Conservation (phyloP, 1,140 invertebrate genomes). For the Orussus abietinus region DNA sequence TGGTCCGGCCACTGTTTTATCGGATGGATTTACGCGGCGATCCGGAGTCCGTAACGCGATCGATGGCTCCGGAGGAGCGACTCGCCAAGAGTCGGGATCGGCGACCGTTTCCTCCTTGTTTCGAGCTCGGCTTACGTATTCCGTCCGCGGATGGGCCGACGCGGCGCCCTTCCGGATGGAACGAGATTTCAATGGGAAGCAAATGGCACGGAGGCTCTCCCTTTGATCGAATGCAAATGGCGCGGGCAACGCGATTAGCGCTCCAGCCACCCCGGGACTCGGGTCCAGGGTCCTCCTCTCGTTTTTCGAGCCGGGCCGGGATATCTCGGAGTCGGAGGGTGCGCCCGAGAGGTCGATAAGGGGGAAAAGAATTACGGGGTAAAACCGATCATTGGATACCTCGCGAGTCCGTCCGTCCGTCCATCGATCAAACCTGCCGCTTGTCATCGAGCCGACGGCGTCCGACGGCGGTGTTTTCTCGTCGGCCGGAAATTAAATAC, state of each 20-base stretch:
- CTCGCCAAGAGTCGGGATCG: constrained; percentile 22
- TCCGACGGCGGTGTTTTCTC: constrained; percentile 13
- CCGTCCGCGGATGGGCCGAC: constrained; percentile 35
- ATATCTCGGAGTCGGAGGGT: too few species aligned
- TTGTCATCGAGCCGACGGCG: constrained; percentile 23
- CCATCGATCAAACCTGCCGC: constrained; percentile 19
- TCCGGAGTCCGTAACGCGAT: constrained; percentile 19
- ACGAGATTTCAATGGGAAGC: constrained; percentile 50
- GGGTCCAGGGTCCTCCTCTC: too few species aligned
- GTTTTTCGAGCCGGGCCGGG: not conserved
- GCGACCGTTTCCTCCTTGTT: constrained; percentile 17
- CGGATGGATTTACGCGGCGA: constrained; percentile 44
- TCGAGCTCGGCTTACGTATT: constrained; percentile 43
- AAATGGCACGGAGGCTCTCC: constrained; percentile 49
- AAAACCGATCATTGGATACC: not conserved
- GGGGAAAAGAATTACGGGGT: not conserved
- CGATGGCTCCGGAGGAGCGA: constrained; percentile 13
- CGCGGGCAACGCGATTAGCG: constrained; percentile 49
- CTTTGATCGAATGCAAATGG: constrained; percentile 54
- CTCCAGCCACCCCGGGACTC: too few species aligned
- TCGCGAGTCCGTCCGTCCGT: constrained; percentile 7
- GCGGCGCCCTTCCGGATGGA: constrained; percentile 14
- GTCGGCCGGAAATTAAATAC: constrained; percentile 40
- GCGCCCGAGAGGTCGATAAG: constrained; percentile 1
- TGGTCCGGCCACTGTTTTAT: constrained; percentile 48